Evolutionary conservation across 2,888 invertebrate genomes (phyloP).

Genomic region (Oegoconia quadripuncta): DNA sequence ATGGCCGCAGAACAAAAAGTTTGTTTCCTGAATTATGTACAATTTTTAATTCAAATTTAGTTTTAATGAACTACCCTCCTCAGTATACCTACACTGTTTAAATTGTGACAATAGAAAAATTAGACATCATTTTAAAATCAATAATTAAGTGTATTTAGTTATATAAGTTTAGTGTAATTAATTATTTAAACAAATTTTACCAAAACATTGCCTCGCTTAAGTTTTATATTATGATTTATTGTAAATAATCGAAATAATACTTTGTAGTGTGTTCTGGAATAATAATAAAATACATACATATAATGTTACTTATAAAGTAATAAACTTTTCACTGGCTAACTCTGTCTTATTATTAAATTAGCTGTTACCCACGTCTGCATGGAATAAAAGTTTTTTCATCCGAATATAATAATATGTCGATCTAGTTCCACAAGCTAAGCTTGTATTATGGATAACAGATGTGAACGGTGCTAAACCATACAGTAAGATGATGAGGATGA

Average conservation of each 20-base stretch:
- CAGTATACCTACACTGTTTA: no score
- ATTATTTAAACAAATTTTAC: slow-evolving; percentile 70
- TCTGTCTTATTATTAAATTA: slow-evolving; percentile 20
- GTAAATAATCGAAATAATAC: slow-evolving; percentile 57
- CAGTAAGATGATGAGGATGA: no score
- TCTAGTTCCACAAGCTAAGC: no score
- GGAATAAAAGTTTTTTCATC: no score
- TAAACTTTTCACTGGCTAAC: slow-evolving; percentile 67
- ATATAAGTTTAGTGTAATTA: slow-evolving; percentile 39
- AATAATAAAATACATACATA: slow-evolving; percentile 49
- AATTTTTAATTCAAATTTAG: slow-evolving; percentile 33
- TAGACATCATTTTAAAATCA: no score
- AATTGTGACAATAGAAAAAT: no score
- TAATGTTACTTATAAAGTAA: slow-evolving; percentile 46
- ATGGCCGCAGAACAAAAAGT: slow-evolving; percentile 51
- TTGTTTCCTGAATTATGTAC: slow-evolving; percentile 58
- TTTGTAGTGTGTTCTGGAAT: slow-evolving; percentile 69
- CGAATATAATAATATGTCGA: no score
- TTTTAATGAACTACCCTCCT: slow-evolving; percentile 5
- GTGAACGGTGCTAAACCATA: no score
- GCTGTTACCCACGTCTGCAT: background rate
- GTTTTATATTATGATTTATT: slow-evolving; percentile 59
- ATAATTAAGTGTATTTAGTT: no score
- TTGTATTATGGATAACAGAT: no score
- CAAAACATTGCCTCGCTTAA: slow-evolving; percentile 77